A percentile compares a stretch with the other conserved stretches of the same genome.
phyloP scores from a whole-genome alignment of 2,888 invertebrate species.

The Chymomyza caudatula region DNA sequence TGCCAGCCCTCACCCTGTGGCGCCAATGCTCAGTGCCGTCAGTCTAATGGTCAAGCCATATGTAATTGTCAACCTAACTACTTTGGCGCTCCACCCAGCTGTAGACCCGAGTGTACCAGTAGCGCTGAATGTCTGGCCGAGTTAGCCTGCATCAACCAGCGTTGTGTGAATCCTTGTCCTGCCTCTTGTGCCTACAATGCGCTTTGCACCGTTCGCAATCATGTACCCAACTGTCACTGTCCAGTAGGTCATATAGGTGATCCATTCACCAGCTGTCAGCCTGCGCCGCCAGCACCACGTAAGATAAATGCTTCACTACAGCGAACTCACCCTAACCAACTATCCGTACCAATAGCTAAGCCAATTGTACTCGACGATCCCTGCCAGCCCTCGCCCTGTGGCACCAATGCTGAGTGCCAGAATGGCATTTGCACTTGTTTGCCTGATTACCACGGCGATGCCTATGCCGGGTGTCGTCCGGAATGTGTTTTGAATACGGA shows the following conservation, averaged over 20 bases:
- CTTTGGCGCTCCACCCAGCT: slow-evolving; percentile 85
- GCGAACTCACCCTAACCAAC: background rate
- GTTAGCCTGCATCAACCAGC: slow-evolving; percentile 87
- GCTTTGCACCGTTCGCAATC: slow-evolving; percentile 83
- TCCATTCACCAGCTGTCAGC: slow-evolving; percentile 82
- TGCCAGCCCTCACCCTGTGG: slow-evolving; percentile 85
- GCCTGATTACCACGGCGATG: slow-evolving; percentile 85
- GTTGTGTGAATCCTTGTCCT: slow-evolving; percentile 88
- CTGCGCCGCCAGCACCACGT: slow-evolving; percentile 78
- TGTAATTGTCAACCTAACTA: slow-evolving; percentile 83
- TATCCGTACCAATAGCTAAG: slow-evolving; percentile 32
- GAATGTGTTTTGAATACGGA: slow-evolving; percentile 88
- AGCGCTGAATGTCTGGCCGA: slow-evolving; percentile 87
- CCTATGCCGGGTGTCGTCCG: slow-evolving; percentile 87
- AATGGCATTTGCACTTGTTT: slow-evolving; percentile 85
- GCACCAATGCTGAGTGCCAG: slow-evolving; percentile 84
- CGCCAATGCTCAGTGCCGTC: slow-evolving; percentile 83
- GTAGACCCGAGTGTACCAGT: slow-evolving; percentile 85
- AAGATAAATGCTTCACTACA: slow-evolving; percentile 78
- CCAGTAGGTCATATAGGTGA: slow-evolving; percentile 85
- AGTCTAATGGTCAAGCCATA: slow-evolving; percentile 81
- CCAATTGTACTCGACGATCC: slow-evolving; percentile 77
- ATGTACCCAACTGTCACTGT: slow-evolving; percentile 87
- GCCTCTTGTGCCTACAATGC: slow-evolving; percentile 86
- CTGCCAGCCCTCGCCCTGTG: slow-evolving; percentile 84